Base-by-base conservation (phyloP, 2,888 invertebrate species). In the Drepana falcataria region DNA sequence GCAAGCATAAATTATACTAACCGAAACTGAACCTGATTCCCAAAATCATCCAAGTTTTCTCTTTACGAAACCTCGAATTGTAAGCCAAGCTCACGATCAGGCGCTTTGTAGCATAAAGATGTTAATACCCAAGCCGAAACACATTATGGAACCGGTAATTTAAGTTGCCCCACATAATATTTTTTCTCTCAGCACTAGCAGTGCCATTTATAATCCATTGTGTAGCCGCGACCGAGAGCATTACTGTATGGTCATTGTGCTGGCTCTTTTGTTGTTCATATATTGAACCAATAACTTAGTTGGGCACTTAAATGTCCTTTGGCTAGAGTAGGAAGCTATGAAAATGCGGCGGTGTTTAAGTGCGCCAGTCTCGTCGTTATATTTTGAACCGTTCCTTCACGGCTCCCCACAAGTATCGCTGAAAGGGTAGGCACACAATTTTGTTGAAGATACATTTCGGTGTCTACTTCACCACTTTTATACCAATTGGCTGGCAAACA, bases 281-380 rank as follows among this genome's bases (percentile, higher is more conserved):
- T 86, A 86, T 85, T 85, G 81, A 72, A 65, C 77, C 79, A 81
- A 86, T 86, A 86, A 86, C 79, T 85, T 79, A 79, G 71, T 76
- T 62, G 65, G 64, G 58, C 47, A 60, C 63, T 71, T 76, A 78
- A 71, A 73, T 79, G 75, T 75, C 74, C 69, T 76, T 77, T 75
- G 74, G 75, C 63, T 65, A 66, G 54, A 56, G 62, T 58, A 56
- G 56, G 65, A 61, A 60, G 68, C 61, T 68, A 70, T 68, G 51
- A 40, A 51, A 66, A 64, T 68, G 70, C 63, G 63, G 59, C 59
- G 62, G 66, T 61, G 59, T 61, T 37, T 4, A 33, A 21, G 35
- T n/a, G 21, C 35, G 49, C 35, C 41, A 48, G 21, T 21, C 21
- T 21, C 21, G 21, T 21, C 21, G 21, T 21, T 21, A 21, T 21